Conservation (phyloP, 2,888 invertebrate genomes). For the Frankliniella intonsa region DNA sequence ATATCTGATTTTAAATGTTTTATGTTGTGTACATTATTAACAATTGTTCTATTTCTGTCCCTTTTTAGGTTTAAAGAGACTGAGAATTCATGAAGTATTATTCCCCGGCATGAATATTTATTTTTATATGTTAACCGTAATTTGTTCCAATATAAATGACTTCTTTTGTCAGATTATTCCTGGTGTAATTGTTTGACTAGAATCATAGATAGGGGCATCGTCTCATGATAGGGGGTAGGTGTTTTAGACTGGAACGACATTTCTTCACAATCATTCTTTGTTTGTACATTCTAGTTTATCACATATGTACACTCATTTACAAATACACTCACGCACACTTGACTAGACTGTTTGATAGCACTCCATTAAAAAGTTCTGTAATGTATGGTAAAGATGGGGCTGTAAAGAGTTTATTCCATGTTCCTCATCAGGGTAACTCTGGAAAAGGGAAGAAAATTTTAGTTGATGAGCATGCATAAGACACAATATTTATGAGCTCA, state of each 20-base stretch:
- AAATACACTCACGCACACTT: background rate
- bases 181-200: too few species aligned
- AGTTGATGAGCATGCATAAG: background rate
- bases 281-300: background rate
- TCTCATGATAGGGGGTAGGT: background rate
- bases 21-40: slow-evolving; percentile 32
- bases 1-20: slow-evolving; percentile 20
- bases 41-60: slow-evolving; percentile 36
- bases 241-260: background rate
- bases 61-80: slow-evolving; percentile 58
- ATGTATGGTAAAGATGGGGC: slow-evolving; percentile 81
- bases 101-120: background rate
- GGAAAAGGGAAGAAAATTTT: slow-evolving; percentile 43
- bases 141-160: background rate
- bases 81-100: slow-evolving; percentile 32
- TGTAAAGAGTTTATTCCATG: slow-evolving; percentile 78
- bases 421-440: slow-evolving; percentile 93
- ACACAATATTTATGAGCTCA: too few species aligned
- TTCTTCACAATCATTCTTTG: background rate
- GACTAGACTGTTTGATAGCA: slow-evolving; percentile 46
- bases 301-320: slow-evolving; percentile 18
- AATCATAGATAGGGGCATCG: too few species aligned
- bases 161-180: background rate
- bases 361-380: slow-evolving; percentile 74
- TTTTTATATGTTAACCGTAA: background rate